phyloP scores from a whole-genome alignment of 64 coral and sea anemone species.

The Platygyra sinensis region DNA sequence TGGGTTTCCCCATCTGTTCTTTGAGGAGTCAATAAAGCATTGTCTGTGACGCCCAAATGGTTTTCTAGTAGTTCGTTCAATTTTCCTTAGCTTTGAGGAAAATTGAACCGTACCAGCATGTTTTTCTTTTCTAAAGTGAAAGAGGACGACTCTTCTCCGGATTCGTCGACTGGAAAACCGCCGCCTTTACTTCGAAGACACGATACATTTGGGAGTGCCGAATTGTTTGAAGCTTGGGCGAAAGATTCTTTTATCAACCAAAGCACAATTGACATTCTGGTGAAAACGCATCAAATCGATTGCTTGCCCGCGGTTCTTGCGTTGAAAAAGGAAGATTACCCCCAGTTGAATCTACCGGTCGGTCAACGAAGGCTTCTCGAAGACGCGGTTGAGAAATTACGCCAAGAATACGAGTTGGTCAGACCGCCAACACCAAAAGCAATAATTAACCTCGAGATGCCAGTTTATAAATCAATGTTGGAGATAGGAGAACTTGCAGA shows the following conservation, averaged over 20 bases:
- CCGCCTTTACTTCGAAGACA: conserved; percentile 18
- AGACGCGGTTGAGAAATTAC: conserved; percentile 90
- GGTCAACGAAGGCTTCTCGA: conserved; percentile 94
- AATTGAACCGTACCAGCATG: conserved; percentile 25
- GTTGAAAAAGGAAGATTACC: conserved; percentile 80
- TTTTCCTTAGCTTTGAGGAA: not conserved
- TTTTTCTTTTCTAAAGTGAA: conserved; percentile 51
- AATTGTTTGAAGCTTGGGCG: conserved; percentile 95
- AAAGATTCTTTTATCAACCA: conserved; percentile 93
- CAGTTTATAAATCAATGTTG: conserved; percentile 87
- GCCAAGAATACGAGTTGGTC: conserved; percentile 88
- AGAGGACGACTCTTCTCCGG: conserved; percentile 36
- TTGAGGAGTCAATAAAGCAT: conserved; percentile 28
- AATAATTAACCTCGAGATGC: conserved; percentile 78
- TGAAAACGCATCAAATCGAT: conserved; percentile 84
- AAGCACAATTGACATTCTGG: conserved; percentile 85
- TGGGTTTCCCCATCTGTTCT: conserved; percentile 39
- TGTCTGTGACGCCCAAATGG: conserved; percentile 12
- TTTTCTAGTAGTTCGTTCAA: not conserved
- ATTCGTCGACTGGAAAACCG: conserved; percentile 58
- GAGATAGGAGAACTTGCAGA: conserved; percentile 43
- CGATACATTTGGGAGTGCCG: conserved; percentile 82
- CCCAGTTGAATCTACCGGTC: conserved; percentile 76
- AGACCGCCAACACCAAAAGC: conserved; percentile 81
- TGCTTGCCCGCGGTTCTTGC: conserved; percentile 90